Evolutionary conservation across 2,113 vertebrate genomes (phyloP), one percentile per base, ranked within the genome.

Genomic region (Malurus elegans): DNA sequence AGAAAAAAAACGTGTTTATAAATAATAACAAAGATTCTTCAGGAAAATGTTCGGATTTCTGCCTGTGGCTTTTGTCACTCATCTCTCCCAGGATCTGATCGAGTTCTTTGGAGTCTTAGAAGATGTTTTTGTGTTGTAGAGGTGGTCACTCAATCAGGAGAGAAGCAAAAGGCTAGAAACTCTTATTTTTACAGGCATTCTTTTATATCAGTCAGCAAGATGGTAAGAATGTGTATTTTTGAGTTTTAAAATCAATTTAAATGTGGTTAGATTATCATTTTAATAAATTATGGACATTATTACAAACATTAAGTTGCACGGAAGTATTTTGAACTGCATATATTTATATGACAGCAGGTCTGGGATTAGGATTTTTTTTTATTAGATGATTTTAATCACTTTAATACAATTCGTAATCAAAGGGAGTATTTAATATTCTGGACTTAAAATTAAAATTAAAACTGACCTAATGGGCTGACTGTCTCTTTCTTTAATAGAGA

Each of bases 1-100:
- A 97, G 79, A 95, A 88, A 94, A 94, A 95, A 94, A 95, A 94
- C 93, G 89, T 97, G 94, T 97, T 97, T 97, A 96, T 97, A 97
- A 97, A 96, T 96, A 96, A 86, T 93, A 96, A 96, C 78, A 96
- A 96, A 97, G 85, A 95, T 79, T 94, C 93, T 91, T 90, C 42
- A 93, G 84, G 82, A 96, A 93, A 96, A 95, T 17, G 93, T 86
- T 85, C 57, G 61, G 78, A 48, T 88, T 38, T 82, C 92, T 95
- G 53, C 82, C 91, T 60, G 79, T 95, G 75, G 85, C 44, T 96
- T 97, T 97, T 96, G 92, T 86, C 66, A 60, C 66, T 97, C 66
- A 44, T 92, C 47, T 89, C 44, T 93, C 34, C 4, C 56, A 47
- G 72, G 69, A 44, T 79, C 66, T 85, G 80, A 80, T 16, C 75